Evolutionary conservation across 2,113 vertebrate species (phyloP).

Genomic region (Oncorhynchus gorbuscha): DNA sequence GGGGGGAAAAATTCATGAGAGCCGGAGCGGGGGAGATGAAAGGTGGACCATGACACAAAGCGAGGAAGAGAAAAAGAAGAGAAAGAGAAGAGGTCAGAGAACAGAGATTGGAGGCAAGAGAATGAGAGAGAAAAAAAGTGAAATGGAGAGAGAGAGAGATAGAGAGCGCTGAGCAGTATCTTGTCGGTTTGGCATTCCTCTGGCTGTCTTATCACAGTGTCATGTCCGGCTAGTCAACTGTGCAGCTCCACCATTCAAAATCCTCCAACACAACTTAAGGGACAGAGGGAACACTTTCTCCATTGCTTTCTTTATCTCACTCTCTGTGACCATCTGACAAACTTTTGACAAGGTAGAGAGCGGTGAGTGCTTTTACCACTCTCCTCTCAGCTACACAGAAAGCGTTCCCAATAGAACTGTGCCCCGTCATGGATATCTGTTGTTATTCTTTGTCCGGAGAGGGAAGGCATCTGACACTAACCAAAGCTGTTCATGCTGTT

Average conservation of each 20-base stretch:
- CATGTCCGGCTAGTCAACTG: constrained; percentile 57
- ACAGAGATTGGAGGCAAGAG: not conserved
- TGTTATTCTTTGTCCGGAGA: too few species aligned
- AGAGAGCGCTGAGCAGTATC: constrained; percentile 31
- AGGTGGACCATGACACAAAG: constrained; percentile 35
- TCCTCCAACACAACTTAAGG: constrained; percentile 42
- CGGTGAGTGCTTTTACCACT: constrained; percentile 9
- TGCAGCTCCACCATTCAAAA: constrained; percentile 44
- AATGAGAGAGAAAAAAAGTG: too few species aligned
- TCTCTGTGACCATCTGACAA: constrained; percentile 21
- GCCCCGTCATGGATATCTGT: too few species aligned
- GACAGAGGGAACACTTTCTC: not conserved
- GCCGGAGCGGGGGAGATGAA: constrained; percentile 33
- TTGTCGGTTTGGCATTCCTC: constrained; percentile 57
- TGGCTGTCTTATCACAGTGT: constrained; percentile 41
- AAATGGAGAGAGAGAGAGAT: not conserved
- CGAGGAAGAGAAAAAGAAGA: constrained; percentile 37
- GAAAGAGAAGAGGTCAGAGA: constrained; percentile 29
- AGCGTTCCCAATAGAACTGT: not conserved
- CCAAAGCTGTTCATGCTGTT: too few species aligned
- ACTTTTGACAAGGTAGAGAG: constrained; percentile 15
- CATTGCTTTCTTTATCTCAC: constrained; percentile 21
- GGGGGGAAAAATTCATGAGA: constrained; percentile 45
- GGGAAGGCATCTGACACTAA: too few species aligned
- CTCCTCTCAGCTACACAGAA: not conserved